These are phyloP conservation scores for Crenichthys baileyi DNA, from an alignment of 2,797 vertebrate species.

Conservation along the genomic window DNA sequence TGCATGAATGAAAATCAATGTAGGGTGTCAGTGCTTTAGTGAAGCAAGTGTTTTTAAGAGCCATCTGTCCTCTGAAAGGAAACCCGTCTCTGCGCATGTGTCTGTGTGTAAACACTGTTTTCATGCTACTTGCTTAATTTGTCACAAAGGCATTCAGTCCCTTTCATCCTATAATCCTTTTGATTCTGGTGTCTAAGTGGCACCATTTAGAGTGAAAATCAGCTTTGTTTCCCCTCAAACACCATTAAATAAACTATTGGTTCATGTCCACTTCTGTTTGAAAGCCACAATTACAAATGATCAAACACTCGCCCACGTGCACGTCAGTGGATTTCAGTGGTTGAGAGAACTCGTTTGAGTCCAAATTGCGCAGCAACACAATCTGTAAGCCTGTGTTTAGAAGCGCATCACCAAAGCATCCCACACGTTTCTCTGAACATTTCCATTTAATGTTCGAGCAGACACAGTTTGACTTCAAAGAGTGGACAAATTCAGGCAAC, in stretches of 20 bases:
- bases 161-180: constrained; percentile 52
- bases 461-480: neutral
- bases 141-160: constrained; percentile 57
- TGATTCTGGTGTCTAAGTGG: constrained; percentile 57
- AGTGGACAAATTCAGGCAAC: no score
- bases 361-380: neutral
- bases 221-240: constrained; percentile 52
- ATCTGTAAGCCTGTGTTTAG: neutral
- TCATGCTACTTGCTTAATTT: constrained; percentile 54
- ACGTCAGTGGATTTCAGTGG: neutral
- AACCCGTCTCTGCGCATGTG: constrained; percentile 16
- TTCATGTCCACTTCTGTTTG: constrained; percentile 40
- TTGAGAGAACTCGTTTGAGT: neutral
- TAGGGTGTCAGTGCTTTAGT: constrained; percentile 10
- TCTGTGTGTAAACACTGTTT: constrained; percentile 24
- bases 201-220: constrained; percentile 43
- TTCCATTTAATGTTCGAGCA: neutral
- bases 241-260: constrained; percentile 38
- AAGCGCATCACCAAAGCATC: neutral
- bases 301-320: neutral
- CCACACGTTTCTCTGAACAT: neutral
- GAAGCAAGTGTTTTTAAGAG: constrained; percentile 29
- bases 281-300: constrained; percentile 30
- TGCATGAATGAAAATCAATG: neutral
- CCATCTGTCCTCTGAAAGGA: constrained; percentile 42